Evolutionary conservation across 2,797 vertebrate genomes (phyloP).

Genomic region (Psittacula echo): DNA sequence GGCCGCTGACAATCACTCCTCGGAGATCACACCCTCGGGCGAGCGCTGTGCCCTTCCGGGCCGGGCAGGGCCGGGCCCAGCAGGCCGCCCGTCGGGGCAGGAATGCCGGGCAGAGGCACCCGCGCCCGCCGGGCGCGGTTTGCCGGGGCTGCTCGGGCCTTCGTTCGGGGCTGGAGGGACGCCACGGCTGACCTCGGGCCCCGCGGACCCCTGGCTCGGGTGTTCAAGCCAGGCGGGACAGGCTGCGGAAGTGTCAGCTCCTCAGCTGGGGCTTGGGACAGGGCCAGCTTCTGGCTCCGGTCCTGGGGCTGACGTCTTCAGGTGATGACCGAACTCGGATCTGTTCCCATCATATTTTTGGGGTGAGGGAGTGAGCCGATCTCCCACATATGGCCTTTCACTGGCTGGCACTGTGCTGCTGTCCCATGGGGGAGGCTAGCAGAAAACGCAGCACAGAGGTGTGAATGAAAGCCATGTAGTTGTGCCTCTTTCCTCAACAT

Average conservation of each 20-base stretch:
- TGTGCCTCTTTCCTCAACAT: accelerated
- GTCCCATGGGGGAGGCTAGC: background rate
- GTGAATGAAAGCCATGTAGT: accelerated
- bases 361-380: accelerated
- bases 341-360: background rate
- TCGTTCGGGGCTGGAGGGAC: background rate
- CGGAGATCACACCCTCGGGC: no score
- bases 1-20: no score
- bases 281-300: background rate
- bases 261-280: background rate
- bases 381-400: accelerated
- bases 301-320: background rate
- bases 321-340: background rate
- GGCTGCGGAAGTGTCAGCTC: background rate
- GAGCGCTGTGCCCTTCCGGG: background rate
- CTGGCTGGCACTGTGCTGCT: background rate
- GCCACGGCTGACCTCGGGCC: no score
- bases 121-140: background rate
- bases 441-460: accelerated
- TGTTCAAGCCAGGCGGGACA: background rate
- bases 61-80: background rate
- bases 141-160: background rate
- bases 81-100: background rate
- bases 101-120: background rate
- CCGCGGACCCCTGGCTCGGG: background rate